Conservation (phyloP, 2,113 vertebrate genomes). For the Salvelinus fontinalis region DNA sequence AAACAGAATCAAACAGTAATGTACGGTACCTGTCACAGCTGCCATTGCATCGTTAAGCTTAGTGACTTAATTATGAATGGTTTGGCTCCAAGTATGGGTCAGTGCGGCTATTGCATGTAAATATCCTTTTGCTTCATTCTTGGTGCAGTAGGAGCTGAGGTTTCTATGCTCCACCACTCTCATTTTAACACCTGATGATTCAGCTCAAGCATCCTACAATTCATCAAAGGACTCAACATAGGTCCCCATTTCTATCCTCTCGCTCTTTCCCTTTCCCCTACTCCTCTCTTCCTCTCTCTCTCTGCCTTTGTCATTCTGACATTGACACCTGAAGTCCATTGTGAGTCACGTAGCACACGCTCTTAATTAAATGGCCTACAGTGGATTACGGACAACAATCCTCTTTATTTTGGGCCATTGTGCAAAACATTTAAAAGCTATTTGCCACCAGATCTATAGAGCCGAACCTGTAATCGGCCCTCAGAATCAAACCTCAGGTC, state of each 20-base stretch:
- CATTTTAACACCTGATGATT: neutral
- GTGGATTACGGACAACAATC: slow-evolving; percentile 84
- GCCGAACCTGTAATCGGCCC: slow-evolving; percentile 54
- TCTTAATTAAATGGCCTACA: slow-evolving; percentile 88
- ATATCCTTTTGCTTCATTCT: too few relatives aligned
- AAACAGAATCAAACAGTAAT: too few relatives aligned
- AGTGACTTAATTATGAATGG: too few relatives aligned
- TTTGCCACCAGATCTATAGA: slow-evolving; percentile 74
- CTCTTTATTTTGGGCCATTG: slow-evolving; percentile 80
- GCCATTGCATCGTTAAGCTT: too few relatives aligned
- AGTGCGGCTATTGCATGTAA: too few relatives aligned
- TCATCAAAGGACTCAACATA: neutral
- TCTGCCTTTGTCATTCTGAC: slow-evolving; percentile 36
- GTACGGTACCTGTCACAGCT: too few relatives aligned
- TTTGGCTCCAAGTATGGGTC: too few relatives aligned
- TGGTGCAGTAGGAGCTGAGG: too few relatives aligned
- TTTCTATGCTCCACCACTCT: neutral
- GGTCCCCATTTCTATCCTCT: neutral
- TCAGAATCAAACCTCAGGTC: slow-evolving; percentile 62
- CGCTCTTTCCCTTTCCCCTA: neutral
- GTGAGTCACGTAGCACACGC: slow-evolving; percentile 84
- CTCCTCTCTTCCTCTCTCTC: slow-evolving; percentile 23
- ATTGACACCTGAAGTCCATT: slow-evolving; percentile 75
- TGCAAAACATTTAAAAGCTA: slow-evolving; percentile 81
- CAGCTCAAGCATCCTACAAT: neutral